Evolutionary conservation across 2,797 vertebrate species (phyloP), one percentile per base, ranked within the genome.

Genomic region (Lepilemur ruficaudatus): DNA sequence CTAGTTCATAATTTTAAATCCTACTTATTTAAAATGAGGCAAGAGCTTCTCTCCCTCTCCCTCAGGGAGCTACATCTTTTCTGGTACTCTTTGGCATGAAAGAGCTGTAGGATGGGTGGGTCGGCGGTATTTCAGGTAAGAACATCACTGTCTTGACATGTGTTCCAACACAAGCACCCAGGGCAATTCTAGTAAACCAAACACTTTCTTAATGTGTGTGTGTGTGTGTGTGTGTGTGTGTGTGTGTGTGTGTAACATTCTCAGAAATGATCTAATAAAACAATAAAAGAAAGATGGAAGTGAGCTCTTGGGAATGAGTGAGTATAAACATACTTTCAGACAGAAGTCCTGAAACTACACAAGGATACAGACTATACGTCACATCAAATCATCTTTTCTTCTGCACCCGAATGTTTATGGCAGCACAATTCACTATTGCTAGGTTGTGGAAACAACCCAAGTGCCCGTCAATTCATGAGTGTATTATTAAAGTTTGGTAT

Each of bases 41-140:
- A 92, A 52, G 52, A 59, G 61, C 46, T 96, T 91, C 80, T 85
- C 20, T 70, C n/a, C 12, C 8, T 75, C 43, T 48, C 14, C 15
- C 38, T 85, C 28, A 69, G 63, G 75, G 15, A 79, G 3, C 38
- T 43, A 38, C 57, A 32, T 81, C 5, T 52, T 94, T 48, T 17
- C 52, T 43, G 73, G 69, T 59, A 48, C 69, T 72, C 93, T 85
- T 94, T 89, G 94, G 85, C 91, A 72, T 15, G 73, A 59, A 83
- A 69, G 61, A 63, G 57, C 43, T 50, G 32, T 38, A 41, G 46
- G 13, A 65, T 92, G 73, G 38, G 18, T 12, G 23, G 2, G 30
- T 52, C 4, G 7, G 23, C 3, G 9, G 23, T 73, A 38, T 91
- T 97, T 94, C 52, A 89, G 86, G 94, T 72, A 93, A 46, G 84